Percentiles rank a stretch among this genome's conserved stretches.
Evolutionary conservation across 2,113 vertebrate genomes (phyloP).

Genomic region (Anguilla rostrata): DNA sequence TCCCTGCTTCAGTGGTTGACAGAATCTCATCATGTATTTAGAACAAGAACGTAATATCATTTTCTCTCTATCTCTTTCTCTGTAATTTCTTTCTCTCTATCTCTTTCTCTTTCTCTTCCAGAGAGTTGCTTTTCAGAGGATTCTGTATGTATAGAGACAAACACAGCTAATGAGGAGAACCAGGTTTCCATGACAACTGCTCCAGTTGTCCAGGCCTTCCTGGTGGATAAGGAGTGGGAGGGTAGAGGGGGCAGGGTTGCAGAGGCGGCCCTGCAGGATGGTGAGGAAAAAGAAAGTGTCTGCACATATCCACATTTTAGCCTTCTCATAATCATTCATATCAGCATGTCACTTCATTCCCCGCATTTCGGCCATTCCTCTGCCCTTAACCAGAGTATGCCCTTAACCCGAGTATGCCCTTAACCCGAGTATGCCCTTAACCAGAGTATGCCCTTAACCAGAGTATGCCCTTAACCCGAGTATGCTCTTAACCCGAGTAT

Average conservation of each 20-base stretch:
- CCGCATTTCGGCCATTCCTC: too few relatives aligned
- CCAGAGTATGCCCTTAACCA: too few relatives aligned
- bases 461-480: too few relatives aligned
- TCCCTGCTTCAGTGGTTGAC: not conserved
- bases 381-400: too few relatives aligned
- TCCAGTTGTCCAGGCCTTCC: conserved; percentile 28
- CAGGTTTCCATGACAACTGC: conserved; percentile 30
- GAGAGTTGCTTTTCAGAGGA: conserved; percentile 50
- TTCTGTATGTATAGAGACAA: conserved; percentile 46
- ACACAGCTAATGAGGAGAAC: conserved; percentile 48
- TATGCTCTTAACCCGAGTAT: too few relatives aligned
- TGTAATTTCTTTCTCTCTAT: not conserved
- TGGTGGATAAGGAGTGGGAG: conserved; percentile 18
- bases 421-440: too few relatives aligned
- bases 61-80: too few relatives aligned
- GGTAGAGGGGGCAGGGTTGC: conserved; percentile 45
- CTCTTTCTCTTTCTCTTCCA: conserved; percentile 27
- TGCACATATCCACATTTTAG: not conserved
- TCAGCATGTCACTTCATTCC: too few relatives aligned
- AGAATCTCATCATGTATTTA: not conserved
- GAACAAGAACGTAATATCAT: too few relatives aligned
- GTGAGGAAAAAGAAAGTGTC: conserved; percentile 44
- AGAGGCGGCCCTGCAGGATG: conserved; percentile 68
- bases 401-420: too few relatives aligned
- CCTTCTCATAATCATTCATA: too few relatives aligned